Conservation (phyloP, 1,140 invertebrate species). For the Plutomurus gul region DNA sequence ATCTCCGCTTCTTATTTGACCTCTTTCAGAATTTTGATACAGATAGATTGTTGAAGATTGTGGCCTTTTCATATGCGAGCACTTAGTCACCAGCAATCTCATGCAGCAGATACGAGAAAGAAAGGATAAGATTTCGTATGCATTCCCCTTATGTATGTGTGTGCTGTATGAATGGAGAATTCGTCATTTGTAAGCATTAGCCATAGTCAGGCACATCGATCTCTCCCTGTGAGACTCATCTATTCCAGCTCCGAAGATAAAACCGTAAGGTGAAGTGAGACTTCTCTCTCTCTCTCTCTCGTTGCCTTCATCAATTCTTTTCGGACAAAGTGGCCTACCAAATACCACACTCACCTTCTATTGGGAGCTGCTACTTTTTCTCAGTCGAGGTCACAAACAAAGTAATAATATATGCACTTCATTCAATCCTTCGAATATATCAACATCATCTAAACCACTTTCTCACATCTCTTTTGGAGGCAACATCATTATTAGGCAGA, state of each 20-base stretch:
- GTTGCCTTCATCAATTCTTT: no score
- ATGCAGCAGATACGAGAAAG: neutral
- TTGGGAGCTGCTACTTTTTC: no score
- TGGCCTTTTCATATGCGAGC: neutral
- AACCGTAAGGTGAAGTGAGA: no score
- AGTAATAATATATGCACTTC: no score
- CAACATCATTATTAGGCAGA: no score
- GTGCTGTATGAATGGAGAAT: neutral
- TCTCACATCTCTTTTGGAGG: no score
- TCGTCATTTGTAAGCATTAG: conserved; percentile 53
- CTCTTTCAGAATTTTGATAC: conserved; percentile 2
- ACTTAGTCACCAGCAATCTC: neutral
- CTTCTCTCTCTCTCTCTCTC: no score
- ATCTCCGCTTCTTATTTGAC: neutral
- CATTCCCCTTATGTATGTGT: neutral
- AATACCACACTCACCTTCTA: no score
- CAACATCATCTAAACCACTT: no score
- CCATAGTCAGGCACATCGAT: conserved; percentile 43
- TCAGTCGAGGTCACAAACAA: no score
- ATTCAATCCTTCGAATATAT: no score
- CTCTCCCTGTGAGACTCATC: conserved; percentile 48
- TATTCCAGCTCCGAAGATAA: neutral
- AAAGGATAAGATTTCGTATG: neutral
- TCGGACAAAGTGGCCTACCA: no score
- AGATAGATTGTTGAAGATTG: neutral